A percentile compares a stretch with the other conserved stretches of the same genome.
Evolutionary conservation across 2,797 vertebrate genomes (phyloP).

Genomic region (Fundulus diaphanus): DNA sequence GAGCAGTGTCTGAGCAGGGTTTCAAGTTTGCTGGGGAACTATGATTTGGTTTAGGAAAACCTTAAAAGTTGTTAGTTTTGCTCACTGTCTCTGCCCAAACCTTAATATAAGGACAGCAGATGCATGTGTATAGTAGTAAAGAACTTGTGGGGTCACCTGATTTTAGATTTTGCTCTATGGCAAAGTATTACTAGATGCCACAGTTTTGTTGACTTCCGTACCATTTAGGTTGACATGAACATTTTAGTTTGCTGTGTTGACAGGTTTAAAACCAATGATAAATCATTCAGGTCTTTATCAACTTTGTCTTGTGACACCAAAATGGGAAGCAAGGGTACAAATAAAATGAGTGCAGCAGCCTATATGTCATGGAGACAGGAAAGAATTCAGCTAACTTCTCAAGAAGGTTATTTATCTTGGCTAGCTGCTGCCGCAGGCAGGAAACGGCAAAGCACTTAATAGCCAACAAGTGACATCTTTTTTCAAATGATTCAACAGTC

Average conservation of each 20-base stretch:
- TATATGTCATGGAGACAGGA: conserved; percentile 70
- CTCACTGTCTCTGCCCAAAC: no score
- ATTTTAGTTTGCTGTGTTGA: conserved; percentile 53
- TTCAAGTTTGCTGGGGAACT: no score
- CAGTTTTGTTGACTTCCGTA: conserved; percentile 38
- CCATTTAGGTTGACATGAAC: conserved; percentile 45
- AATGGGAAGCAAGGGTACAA: conserved; percentile 46
- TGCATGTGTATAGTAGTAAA: no score
- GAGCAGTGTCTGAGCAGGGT: no score
- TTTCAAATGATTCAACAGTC: conserved; percentile 81
- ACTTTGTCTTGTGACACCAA: conserved; percentile 52
- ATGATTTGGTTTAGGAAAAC: no score
- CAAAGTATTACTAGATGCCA: conserved; percentile 36
- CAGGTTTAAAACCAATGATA: conserved; percentile 58
- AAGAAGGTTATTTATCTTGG: conserved; percentile 83
- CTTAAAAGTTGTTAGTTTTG: no score
- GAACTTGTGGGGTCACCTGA: not conserved
- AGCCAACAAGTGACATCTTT: conserved; percentile 82
- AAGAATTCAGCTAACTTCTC: conserved; percentile 71
- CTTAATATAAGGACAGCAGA: no score
- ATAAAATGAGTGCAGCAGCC: conserved; percentile 52
- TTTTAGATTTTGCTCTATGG: not conserved
- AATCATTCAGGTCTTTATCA: conserved; percentile 61
- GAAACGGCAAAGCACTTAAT: conserved; percentile 81
- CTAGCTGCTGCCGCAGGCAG: conserved; percentile 69